Evolutionary conservation across 2,888 invertebrate genomes (phyloP).

Genomic region (Cryptus viduatorius): DNA sequence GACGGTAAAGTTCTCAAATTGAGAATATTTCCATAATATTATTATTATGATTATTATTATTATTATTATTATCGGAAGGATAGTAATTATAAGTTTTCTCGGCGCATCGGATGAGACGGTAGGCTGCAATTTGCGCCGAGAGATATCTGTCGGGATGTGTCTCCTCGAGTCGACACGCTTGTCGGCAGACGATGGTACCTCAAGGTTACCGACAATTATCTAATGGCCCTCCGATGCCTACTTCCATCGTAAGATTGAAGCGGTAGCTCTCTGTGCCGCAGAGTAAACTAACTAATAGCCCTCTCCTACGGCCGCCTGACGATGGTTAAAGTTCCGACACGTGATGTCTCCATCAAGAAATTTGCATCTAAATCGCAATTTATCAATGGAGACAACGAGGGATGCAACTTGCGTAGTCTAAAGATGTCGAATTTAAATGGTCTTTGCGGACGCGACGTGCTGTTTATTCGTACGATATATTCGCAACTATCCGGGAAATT

Average conservation of each 20-base stretch:
- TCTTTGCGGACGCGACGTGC: neutral
- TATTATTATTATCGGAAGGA: slow-evolving; percentile 9
- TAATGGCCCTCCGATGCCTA: slow-evolving; percentile 16
- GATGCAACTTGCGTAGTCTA: neutral
- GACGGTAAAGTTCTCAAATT: too few relatives aligned
- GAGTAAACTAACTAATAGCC: slow-evolving; percentile 16
- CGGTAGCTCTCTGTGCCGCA: neutral
- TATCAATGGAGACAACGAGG: slow-evolving; percentile 38
- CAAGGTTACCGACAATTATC: slow-evolving; percentile 25
- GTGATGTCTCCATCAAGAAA: slow-evolving; percentile 64
- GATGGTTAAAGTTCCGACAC: slow-evolving; percentile 75
- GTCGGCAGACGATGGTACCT: neutral
- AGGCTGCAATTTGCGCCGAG: neutral
- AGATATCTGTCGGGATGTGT: neutral
- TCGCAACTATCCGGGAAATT: neutral
- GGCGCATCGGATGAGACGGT: slow-evolving; percentile 25
- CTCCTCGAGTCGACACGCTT: neutral
- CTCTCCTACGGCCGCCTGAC: slow-evolving; percentile 69
- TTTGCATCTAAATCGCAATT: slow-evolving; percentile 78
- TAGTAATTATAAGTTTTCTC: slow-evolving; percentile 11
- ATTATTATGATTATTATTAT: too few relatives aligned
- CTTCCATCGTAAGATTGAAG: neutral
- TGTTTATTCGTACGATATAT: neutral
- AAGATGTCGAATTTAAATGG: neutral
- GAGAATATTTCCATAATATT: too few relatives aligned